phyloP scores from a whole-genome alignment of 1,140 invertebrate genomes.

The Papilio helenus region DNA sequence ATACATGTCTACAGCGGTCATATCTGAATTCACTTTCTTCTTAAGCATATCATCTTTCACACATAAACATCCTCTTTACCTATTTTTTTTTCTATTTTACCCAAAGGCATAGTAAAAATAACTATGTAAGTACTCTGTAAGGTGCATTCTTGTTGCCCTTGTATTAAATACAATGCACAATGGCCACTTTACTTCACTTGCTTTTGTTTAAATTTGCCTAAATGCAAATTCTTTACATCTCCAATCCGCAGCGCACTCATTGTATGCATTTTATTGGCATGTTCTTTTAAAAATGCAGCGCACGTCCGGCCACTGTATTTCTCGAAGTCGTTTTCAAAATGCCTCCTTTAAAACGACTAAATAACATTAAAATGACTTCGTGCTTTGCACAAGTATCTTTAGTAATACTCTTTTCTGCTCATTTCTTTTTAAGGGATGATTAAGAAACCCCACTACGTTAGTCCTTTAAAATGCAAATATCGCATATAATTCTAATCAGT shows the following conservation, averaged over 20 bases:
- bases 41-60: no score
- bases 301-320: conserved; percentile 40
- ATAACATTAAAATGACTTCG: conserved; percentile 35
- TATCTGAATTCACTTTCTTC: no score
- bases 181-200: conserved; percentile 10
- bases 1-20: no score
- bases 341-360: conserved; percentile 9
- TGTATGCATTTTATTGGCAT: conserved; percentile 51
- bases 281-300: conserved; percentile 47
- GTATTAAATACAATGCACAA: conserved; percentile 31
- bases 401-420: no score
- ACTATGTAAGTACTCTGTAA: neutral
- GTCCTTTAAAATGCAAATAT: no score
- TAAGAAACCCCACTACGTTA: no score
- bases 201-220: conserved; percentile 39
- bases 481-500: no score
- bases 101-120: neutral
- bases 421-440: no score
- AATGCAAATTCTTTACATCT: conserved; percentile 30
- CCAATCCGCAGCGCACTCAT: conserved; percentile 41
- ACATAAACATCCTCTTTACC: no score
- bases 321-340: conserved; percentile 38
- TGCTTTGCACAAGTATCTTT: neutral
- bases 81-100: neutral
- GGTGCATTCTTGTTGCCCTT: conserved; percentile 21